Evolutionary conservation across 2,797 vertebrate genomes (phyloP).

Genomic region (Enteromius viviparus): DNA sequence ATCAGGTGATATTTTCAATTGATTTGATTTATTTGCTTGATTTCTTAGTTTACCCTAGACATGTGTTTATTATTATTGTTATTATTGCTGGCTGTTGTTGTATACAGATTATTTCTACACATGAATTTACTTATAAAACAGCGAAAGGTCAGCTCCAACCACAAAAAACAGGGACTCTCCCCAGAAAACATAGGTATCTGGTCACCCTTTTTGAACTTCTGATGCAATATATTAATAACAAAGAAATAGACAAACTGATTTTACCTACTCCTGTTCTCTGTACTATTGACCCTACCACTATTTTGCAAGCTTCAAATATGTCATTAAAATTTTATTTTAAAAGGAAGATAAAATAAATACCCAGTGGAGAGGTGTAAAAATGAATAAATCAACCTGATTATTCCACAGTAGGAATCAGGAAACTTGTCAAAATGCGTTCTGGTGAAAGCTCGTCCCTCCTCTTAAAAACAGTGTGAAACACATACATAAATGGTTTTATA

Average conservation of each 20-base stretch:
- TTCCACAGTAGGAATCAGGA: slow-evolving; percentile 34
- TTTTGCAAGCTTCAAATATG: slow-evolving; percentile 53
- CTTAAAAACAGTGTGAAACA: slow-evolving; percentile 39
- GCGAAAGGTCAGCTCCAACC: not conserved
- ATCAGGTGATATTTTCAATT: no score
- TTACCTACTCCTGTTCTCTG: not conserved
- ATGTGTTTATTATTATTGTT: not conserved
- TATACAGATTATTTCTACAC: not conserved
- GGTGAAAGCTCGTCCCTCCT: slow-evolving; percentile 44
- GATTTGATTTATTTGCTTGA: not conserved
- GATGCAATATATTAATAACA: not conserved
- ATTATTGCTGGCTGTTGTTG: not conserved
- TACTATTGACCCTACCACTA: not conserved
- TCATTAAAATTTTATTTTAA: slow-evolving; percentile 35
- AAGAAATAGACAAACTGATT: not conserved
- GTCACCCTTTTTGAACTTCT: not conserved
- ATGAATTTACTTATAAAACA: not conserved
- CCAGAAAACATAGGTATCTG: not conserved
- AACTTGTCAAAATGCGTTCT: slow-evolving; percentile 47
- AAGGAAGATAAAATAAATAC: not conserved
- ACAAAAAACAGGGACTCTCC: not conserved
- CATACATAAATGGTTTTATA: not conserved
- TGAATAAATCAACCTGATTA: slow-evolving; percentile 49
- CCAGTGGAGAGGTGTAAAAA: slow-evolving; percentile 34
- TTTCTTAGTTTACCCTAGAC: not conserved